phyloP scores from a whole-genome alignment of 2,888 invertebrate species.

The Cancer borealis region DNA sequence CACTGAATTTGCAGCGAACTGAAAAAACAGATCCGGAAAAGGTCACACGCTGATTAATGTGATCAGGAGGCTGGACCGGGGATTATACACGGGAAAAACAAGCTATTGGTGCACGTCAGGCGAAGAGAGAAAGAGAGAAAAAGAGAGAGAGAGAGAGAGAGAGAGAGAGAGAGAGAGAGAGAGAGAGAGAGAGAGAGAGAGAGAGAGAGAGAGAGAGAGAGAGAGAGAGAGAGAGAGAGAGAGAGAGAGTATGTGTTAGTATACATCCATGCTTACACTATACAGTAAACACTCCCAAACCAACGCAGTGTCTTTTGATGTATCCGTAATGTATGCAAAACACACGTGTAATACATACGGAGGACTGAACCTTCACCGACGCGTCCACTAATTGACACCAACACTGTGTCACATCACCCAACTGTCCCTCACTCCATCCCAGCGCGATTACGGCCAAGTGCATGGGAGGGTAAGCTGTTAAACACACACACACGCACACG shows the following conservation, averaged over 20 bases:
- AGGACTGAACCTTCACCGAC: neutral
- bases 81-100: constrained; percentile 50
- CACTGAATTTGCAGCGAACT: constrained; percentile 29
- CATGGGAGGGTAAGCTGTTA: neutral
- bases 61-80: constrained; percentile 27
- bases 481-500: neutral
- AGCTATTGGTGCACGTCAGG: constrained; percentile 13
- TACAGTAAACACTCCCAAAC: constrained; percentile 4
- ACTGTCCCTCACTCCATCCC: neutral
- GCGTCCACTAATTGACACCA: neutral
- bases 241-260: constrained; percentile 26
- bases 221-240: constrained; percentile 22
- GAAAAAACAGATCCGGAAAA: constrained; percentile 36
- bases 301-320: constrained; percentile 20
- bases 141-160: constrained; percentile 28
- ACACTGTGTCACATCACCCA: neutral
- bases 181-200: constrained; percentile 30
- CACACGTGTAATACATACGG: constrained; percentile 16
- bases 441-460: neutral
- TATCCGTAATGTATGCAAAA: neutral
- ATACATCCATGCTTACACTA: neutral
- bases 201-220: constrained; percentile 31
- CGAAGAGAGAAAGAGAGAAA: neutral
- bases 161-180: constrained; percentile 8
- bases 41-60: constrained; percentile 43